phyloP scores from a whole-genome alignment of 2,797 vertebrate species.

The Gymnoscopelus microlampas region DNA sequence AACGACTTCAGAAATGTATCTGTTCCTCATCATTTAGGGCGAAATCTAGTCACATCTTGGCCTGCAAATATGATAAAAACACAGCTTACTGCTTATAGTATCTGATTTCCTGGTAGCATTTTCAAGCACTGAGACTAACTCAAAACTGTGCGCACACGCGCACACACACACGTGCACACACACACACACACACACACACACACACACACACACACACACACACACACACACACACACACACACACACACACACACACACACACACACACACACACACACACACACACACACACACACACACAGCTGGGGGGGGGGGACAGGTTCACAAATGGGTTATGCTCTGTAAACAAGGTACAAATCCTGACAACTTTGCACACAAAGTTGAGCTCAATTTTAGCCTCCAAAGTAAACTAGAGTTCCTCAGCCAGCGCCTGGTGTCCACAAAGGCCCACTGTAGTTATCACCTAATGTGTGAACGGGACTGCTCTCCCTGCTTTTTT shows the following conservation, averaged over 20 bases:
- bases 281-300: constrained; percentile 28
- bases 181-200: background rate
- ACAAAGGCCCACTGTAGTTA: constrained; percentile 84
- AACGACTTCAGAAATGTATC: constrained; percentile 46
- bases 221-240: constrained; percentile 9
- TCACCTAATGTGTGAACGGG: constrained; percentile 6
- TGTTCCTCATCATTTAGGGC: constrained; percentile 30
- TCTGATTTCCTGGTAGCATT: too few species aligned
- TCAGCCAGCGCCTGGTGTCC: constrained; percentile 65
- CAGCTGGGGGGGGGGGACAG: too few species aligned
- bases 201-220: background rate
- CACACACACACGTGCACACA: background rate
- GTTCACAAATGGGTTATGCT: constrained; percentile 67
- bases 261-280: constrained; percentile 20
- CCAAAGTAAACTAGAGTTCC: constrained; percentile 76
- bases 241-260: constrained; percentile 5
- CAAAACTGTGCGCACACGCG: background rate
- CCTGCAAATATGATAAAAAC: constrained; percentile 7
- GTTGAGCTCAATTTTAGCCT: constrained; percentile 73
- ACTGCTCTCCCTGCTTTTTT: constrained; percentile 66
- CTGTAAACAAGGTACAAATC: constrained; percentile 77
- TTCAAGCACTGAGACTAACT: background rate
- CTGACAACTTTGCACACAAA: constrained; percentile 82
- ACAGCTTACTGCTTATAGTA: constrained; percentile 17
- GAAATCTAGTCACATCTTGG: constrained; percentile 23